A percentile compares a stretch with the other conserved stretches of the same genome.
These are phyloP conservation scores for Xiphophorus birchmanni DNA, from an alignment of 2,797 vertebrate genomes.

Conservation along the genomic window DNA sequence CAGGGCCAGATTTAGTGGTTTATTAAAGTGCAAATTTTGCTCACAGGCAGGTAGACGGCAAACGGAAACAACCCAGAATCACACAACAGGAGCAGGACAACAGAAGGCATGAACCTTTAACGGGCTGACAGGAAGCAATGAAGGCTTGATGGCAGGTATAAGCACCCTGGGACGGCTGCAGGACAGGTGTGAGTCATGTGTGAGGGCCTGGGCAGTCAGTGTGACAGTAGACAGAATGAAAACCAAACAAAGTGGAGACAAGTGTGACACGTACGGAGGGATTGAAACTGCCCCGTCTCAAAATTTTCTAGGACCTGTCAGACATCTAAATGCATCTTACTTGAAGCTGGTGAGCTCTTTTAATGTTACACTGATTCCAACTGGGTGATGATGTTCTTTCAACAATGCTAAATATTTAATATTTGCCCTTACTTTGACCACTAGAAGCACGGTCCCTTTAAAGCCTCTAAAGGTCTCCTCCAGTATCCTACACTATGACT, in stretches of 20 bases:
- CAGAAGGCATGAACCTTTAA: slow-evolving; percentile 10
- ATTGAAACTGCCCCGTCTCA: slow-evolving; percentile 1
- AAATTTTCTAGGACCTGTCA: not conserved
- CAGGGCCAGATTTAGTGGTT: slow-evolving; percentile 6
- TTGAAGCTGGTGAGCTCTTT: not conserved
- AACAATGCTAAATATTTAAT: not conserved
- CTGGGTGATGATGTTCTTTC: not conserved
- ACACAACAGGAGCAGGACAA: not conserved
- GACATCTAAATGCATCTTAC: not conserved
- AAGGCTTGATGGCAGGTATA: slow-evolving; percentile 4
- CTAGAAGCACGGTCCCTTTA: not conserved
- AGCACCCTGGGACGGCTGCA: not conserved
- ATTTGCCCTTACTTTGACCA: slow-evolving; percentile 3
- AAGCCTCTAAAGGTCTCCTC: not conserved
- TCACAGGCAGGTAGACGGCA: slow-evolving; percentile 5
- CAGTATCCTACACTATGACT: not conserved
- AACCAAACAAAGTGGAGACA: slow-evolving; percentile 3
- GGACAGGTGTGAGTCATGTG: not conserved
- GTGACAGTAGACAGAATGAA: not conserved
- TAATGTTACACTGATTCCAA: not conserved
- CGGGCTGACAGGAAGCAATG: slow-evolving; percentile 2
- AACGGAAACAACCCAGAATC: slow-evolving; percentile 8
- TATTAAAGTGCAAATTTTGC: slow-evolving; percentile 22
- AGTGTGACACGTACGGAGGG: not conserved
- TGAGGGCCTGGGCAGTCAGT: not conserved